Evolutionary conservation across 2,113 vertebrate species (phyloP), one percentile per base, ranked within the genome.

Genomic region (Agelaius tricolor): DNA sequence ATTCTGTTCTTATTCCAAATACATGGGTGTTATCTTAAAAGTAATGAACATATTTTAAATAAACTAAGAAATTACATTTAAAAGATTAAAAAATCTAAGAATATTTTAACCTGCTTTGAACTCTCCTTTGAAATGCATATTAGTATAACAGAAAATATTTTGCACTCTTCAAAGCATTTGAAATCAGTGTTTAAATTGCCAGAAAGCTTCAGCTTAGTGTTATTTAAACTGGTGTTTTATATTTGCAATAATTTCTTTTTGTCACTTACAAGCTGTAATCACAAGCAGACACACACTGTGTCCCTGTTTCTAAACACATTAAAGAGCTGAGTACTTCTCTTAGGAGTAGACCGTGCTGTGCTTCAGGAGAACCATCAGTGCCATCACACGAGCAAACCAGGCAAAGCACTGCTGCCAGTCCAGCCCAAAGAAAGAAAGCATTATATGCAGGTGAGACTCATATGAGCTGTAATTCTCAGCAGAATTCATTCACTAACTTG

Each of bases 381-480:
- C 54, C 69, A 87, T 84, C 84, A 3, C 37, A 39, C 13, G 51
- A 51, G 74, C 69, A 23, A 52, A 57, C 39, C 7, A 16, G 75
- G 84, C 84, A 95, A 95, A 89, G 46, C 77, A 46, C 35, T 12
- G 58, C 52, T 86, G 57, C 84, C 49, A 71, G 75, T 84, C 85
- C 88, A 80, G 31, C 79, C 67, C 92, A 4, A 90, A 97, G 87
- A 87, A 98, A 96, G 91, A 97, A 97, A 92, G 71, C 77, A 7
- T 97, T 97, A 19, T 91, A 94, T 19, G 97, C 97, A 96, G 97
- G 98, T 98, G 97, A 58, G 65, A 19, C 39, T 67, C 39, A 89
- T 90, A 79, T 28, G 39, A 71, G 44, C 46, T 63, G 15, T 26
- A 22, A 22, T 11, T 77, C n/a, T 74, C 75, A 49, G 58, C n/a